A percentile compares a stretch with the other conserved stretches of the same genome.
Evolutionary conservation across 2,888 invertebrate species (phyloP).

Genomic region (Callyntrura sp.): DNA sequence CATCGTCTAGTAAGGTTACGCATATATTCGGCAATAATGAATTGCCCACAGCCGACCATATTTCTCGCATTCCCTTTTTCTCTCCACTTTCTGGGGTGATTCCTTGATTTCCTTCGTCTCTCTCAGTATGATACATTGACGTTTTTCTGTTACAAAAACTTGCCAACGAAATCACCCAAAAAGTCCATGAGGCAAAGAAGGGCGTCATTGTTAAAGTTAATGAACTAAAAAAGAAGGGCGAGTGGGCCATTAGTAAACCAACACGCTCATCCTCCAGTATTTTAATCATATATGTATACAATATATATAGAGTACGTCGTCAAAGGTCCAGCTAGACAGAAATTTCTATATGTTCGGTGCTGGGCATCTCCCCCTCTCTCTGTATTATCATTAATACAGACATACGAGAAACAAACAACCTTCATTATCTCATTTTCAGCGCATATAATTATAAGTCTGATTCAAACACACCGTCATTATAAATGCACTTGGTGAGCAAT

Average conservation of each 20-base stretch:
- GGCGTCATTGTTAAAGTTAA: constrained; percentile 47
- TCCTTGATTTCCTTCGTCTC: neutral
- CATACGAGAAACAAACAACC: neutral
- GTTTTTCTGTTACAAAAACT: neutral
- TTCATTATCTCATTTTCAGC: constrained; percentile 38
- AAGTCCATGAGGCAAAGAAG: constrained; percentile 2
- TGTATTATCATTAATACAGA: neutral
- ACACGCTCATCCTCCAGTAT: constrained; percentile 8
- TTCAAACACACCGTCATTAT: neutral
- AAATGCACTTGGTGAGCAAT: neutral
- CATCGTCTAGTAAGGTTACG: constrained; percentile 9
- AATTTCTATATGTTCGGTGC: no score
- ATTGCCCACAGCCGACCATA: constrained; percentile 68
- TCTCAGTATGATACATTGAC: neutral
- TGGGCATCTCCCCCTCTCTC: neutral
- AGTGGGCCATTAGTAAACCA: constrained; percentile 1
- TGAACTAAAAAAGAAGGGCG: constrained; percentile 23
- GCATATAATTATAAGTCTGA: neutral
- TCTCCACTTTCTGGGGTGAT: constrained; percentile 35
- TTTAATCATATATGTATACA: neutral
- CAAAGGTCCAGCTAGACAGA: neutral
- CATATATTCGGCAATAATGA: constrained; percentile 65
- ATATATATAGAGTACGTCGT: no score
- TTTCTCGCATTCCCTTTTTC: constrained; percentile 48
- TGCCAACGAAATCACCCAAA: constrained; percentile 5